Evolutionary conservation across 2,888 invertebrate species (phyloP).

Genomic region (Catonia carolina): DNA sequence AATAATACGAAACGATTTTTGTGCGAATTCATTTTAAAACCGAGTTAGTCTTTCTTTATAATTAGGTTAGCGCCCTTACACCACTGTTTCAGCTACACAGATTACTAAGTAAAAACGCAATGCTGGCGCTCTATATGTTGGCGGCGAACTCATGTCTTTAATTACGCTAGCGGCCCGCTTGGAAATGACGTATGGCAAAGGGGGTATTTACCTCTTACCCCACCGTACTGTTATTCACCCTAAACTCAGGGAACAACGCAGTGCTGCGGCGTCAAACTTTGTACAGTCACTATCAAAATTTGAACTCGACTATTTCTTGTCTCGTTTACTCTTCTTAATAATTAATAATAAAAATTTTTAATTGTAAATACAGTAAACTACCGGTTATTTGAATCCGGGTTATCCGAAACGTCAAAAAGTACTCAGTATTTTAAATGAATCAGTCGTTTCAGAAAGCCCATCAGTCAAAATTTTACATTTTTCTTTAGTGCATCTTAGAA

Average conservation of each 20-base stretch:
- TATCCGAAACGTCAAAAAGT: too few species aligned
- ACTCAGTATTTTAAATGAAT: too few species aligned
- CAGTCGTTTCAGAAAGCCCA: too few species aligned
- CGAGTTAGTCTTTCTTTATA: too few species aligned
- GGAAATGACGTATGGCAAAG: conserved; percentile 13
- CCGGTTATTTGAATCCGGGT: too few species aligned
- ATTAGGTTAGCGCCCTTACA: neutral
- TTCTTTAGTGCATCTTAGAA: too few species aligned
- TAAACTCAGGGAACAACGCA: conserved; percentile 3
- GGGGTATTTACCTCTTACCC: neutral
- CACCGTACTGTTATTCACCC: neutral
- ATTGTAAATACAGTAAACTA: too few species aligned
- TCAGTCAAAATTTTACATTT: too few species aligned
- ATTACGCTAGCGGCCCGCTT: conserved; percentile 11
- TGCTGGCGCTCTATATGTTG: neutral
- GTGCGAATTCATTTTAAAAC: too few species aligned
- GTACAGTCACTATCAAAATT: conserved; percentile 9
- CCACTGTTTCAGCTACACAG: conserved; percentile 6
- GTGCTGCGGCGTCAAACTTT: conserved; percentile 5
- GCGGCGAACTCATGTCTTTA: conserved; percentile 10
- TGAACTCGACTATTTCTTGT: neutral
- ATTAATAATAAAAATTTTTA: too few species aligned
- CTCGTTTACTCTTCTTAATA: too few species aligned
- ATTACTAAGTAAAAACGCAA: conserved; percentile 7
- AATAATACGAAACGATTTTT: too few species aligned